Conservation (phyloP, 2,888 invertebrate species). For the Eristalis pertinax region DNA sequence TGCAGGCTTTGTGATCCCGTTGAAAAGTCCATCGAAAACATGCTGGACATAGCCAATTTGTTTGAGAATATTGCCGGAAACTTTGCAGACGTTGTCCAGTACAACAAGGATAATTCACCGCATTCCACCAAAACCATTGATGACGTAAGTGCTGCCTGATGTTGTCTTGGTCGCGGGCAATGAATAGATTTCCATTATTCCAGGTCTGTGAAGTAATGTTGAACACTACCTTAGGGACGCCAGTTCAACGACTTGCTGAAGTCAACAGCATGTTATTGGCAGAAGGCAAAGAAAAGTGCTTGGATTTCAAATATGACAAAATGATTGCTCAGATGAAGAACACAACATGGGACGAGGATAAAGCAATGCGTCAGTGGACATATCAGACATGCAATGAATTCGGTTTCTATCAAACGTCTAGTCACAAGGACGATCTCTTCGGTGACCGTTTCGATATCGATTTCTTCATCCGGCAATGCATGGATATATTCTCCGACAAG, state of each 20-base stretch:
- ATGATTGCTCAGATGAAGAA: slow-evolving; percentile 88
- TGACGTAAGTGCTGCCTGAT: slow-evolving; percentile 80
- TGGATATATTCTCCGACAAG: slow-evolving; percentile 90
- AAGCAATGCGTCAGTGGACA: slow-evolving; percentile 93
- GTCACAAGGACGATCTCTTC: slow-evolving; percentile 83
- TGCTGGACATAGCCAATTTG: slow-evolving; percentile 89
- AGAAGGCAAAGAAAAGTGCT: slow-evolving; percentile 87
- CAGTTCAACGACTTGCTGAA: slow-evolving; percentile 87
- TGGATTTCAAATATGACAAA: slow-evolving; percentile 91
- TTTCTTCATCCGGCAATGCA: slow-evolving; percentile 91
- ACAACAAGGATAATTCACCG: slow-evolving; percentile 95
- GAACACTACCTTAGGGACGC: slow-evolving; percentile 83
- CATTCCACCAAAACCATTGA: slow-evolving; percentile 90
- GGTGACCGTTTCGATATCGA: slow-evolving; percentile 89
- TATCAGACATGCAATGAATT: slow-evolving; percentile 98
- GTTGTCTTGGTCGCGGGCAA: not conserved
- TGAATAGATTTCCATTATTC: not conserved
- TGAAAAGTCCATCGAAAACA: slow-evolving; percentile 83
- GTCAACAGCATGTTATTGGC: slow-evolving; percentile 88
- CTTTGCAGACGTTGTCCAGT: slow-evolving; percentile 96
- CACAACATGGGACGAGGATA: slow-evolving; percentile 87
- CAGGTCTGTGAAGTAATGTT: slow-evolving; percentile 90
- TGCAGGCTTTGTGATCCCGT: slow-evolving; percentile 89
- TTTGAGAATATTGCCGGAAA: slow-evolving; percentile 91
- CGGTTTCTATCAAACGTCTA: slow-evolving; percentile 95